phyloP scores from a whole-genome alignment of 2,797 vertebrate species.

The Dipus sagitta region DNA sequence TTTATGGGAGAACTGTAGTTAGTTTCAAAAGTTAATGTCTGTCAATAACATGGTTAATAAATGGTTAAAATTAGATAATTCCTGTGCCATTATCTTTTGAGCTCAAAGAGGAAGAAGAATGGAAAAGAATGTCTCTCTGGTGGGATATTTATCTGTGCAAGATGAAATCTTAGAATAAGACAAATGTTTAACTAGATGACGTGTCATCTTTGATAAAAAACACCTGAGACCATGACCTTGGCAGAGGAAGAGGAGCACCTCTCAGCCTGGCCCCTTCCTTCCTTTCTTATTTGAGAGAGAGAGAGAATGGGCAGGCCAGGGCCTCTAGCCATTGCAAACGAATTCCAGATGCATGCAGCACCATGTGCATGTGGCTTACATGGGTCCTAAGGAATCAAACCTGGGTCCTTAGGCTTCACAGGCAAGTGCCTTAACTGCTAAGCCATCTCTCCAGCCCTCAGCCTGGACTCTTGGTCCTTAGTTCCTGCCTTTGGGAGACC shows the following conservation, averaged over 20 bases:
- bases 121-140: conserved; percentile 22
- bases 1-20: conserved; percentile 61
- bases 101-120: conserved; percentile 40
- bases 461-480: neutral
- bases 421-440: too few species aligned
- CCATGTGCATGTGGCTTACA: too few species aligned
- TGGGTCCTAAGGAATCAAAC: too few species aligned
- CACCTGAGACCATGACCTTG: neutral
- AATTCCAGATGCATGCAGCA: too few species aligned
- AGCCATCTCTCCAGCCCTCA: too few species aligned
- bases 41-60: conserved; percentile 59
- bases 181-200: conserved; percentile 37
- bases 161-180: conserved; percentile 57
- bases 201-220: neutral
- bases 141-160: neutral
- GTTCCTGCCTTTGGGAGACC: neutral
- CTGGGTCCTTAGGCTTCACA: too few species aligned
- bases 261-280: too few species aligned
- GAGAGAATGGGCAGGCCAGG: too few species aligned
- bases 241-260: neutral
- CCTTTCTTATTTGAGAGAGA: too few species aligned
- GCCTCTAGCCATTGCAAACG: too few species aligned
- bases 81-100: conserved; percentile 34
- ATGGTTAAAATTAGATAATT: conserved; percentile 32
- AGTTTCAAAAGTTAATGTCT: conserved; percentile 60